These are phyloP conservation scores for Clarias pachynema DNA, from an alignment of 2,797 vertebrate genomes.

Conservation along the genomic window DNA sequence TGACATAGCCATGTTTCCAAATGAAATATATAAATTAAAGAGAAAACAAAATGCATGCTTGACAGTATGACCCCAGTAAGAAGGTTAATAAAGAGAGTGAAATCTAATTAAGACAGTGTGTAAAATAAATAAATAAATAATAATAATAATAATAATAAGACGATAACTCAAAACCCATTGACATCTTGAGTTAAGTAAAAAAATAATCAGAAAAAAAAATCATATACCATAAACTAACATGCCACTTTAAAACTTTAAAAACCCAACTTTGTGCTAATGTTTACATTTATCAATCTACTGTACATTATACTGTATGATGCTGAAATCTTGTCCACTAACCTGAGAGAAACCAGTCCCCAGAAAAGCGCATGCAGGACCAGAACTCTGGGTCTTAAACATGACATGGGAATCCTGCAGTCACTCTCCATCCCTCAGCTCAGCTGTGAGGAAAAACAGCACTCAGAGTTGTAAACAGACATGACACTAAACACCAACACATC, in stretches of 20 bases:
- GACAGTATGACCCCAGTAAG: neutral
- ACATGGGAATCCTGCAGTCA: constrained; percentile 73
- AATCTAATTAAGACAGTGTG: too few relatives aligned
- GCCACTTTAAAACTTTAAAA: neutral
- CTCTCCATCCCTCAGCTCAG: constrained; percentile 71
- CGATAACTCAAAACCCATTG: too few relatives aligned
- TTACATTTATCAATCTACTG: neutral
- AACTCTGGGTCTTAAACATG: constrained; percentile 72
- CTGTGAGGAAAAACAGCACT: neutral
- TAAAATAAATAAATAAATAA: too few relatives aligned
- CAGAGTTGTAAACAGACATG: neutral
- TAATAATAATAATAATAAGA: too few relatives aligned
- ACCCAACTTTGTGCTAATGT: neutral
- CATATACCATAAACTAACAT: neutral
- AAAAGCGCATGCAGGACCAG: constrained; percentile 75
- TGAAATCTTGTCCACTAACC: constrained; percentile 61
- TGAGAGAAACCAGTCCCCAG: constrained; percentile 77
- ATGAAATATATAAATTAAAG: neutral
- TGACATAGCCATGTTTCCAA: too few relatives aligned
- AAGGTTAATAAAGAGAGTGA: too few relatives aligned
- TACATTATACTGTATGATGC: neutral
- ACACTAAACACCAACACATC: neutral
- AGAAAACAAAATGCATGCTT: neutral
- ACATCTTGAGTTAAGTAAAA: neutral
- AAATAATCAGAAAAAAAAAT: neutral